Evolutionary conservation across 2,113 vertebrate species (phyloP).

Genomic region (Tretioscincus oriximinensis): DNA sequence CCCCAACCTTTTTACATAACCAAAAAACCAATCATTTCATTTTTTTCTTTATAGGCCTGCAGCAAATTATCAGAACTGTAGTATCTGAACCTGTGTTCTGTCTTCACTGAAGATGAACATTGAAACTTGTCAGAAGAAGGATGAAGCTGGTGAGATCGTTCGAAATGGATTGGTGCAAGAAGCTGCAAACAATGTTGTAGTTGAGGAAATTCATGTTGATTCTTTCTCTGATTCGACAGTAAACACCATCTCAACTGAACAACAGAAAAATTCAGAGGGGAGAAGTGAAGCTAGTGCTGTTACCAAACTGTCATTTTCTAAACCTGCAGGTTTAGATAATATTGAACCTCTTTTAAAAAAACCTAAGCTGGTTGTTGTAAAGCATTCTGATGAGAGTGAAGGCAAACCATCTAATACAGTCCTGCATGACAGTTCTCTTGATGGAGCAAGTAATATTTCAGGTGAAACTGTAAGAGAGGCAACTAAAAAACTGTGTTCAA

Average conservation of each 20-base stretch:
- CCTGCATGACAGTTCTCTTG: background rate
- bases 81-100: background rate
- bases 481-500: background rate
- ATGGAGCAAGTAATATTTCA: background rate
- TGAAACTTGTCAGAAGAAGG: constrained; percentile 55
- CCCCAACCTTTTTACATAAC: constrained; percentile 11
- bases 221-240: constrained; percentile 37
- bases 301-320: constrained; percentile 55
- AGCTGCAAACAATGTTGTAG: constrained; percentile 9
- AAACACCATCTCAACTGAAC: constrained; percentile 52
- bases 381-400: constrained; percentile 11
- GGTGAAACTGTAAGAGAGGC: constrained; percentile 2
- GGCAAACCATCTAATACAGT: background rate
- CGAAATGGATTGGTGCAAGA: constrained; percentile 28
- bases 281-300: constrained; percentile 45
- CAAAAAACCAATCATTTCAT: constrained; percentile 36
- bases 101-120: constrained; percentile 63
- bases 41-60: constrained; percentile 34
- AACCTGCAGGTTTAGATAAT: constrained; percentile 43
- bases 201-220: constrained; percentile 15
- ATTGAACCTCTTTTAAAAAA: constrained; percentile 58
- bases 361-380: constrained; percentile 58
- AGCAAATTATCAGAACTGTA: constrained; percentile 37
- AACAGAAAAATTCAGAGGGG: constrained; percentile 47
- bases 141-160: constrained; percentile 46